These are phyloP conservation scores for Pachliopta kotzebuea DNA, from an alignment of 2,888 invertebrate genomes.

Conservation along the genomic window DNA sequence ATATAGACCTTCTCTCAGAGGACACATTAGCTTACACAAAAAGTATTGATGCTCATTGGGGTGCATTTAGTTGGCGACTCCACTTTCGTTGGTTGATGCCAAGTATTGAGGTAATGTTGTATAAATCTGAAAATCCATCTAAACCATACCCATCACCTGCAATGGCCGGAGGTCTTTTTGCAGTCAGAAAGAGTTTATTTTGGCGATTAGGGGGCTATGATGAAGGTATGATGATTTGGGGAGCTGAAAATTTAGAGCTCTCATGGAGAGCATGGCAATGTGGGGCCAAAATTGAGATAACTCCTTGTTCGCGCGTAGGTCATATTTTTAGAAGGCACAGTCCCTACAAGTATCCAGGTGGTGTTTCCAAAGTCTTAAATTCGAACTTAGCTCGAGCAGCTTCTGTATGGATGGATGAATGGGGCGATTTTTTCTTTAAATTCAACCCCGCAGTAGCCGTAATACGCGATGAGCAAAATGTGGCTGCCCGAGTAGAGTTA, in stretches of 20 bases:
- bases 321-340: slow-evolving; percentile 96
- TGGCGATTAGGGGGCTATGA: slow-evolving; percentile 91
- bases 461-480: slow-evolving; percentile 81
- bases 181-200: slow-evolving; percentile 91
- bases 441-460: slow-evolving; percentile 86
- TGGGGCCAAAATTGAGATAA: slow-evolving; percentile 94
- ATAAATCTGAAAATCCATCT: slow-evolving; percentile 82
- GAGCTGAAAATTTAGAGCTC: slow-evolving; percentile 98
- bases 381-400: slow-evolving; percentile 96
- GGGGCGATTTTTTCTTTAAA: slow-evolving; percentile 95
- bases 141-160: slow-evolving; percentile 90
- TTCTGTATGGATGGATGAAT: slow-evolving; percentile 98
- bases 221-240: slow-evolving; percentile 93
- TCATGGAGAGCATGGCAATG: slow-evolving; percentile 98
- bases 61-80: slow-evolving; percentile 98
- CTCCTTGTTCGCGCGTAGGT: slow-evolving; percentile 95
- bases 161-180: slow-evolving; percentile 97
- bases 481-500: slow-evolving; percentile 83
- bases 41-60: slow-evolving; percentile 97
- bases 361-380: slow-evolving; percentile 92
- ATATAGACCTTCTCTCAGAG: slow-evolving; percentile 89
- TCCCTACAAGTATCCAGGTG: slow-evolving; percentile 97
- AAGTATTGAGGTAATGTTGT: slow-evolving; percentile 82
- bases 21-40: slow-evolving; percentile 97
- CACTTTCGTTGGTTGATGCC: slow-evolving; percentile 94